phyloP scores from a whole-genome alignment of 2,113 vertebrate species.

The Tringa solitaria region DNA sequence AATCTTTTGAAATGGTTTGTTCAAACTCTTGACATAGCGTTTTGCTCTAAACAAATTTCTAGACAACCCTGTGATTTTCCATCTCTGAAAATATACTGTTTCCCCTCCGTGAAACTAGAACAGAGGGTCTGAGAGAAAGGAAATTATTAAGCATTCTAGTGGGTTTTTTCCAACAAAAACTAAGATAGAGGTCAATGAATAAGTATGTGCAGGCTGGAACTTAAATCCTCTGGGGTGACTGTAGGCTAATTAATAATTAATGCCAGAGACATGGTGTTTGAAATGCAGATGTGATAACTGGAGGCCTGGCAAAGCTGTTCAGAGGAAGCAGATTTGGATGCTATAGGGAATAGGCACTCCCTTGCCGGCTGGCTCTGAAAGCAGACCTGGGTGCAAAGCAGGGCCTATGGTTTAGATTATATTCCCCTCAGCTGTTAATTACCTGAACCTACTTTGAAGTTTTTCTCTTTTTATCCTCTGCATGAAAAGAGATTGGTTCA shows the following conservation, averaged over 20 bases:
- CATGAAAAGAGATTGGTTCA: constrained; percentile 83
- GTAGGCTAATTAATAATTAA: constrained; percentile 99
- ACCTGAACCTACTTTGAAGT: constrained; percentile 90
- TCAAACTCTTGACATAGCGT: constrained; percentile 56
- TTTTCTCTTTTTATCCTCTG: constrained; percentile 84
- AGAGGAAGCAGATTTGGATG: constrained; percentile 87
- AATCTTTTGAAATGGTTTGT: constrained; percentile 42
- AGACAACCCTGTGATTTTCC: constrained; percentile 55
- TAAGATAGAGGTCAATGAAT: constrained; percentile 89
- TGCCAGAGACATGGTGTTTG: constrained; percentile 97
- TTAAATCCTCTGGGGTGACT: constrained; percentile 95
- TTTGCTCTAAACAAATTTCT: constrained; percentile 72
- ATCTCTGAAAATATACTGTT: constrained; percentile 64
- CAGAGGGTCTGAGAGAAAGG: constrained; percentile 75
- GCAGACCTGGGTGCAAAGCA: constrained; percentile 85
- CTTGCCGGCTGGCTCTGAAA: constrained; percentile 82
- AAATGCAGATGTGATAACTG: constrained; percentile 99
- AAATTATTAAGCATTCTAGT: constrained; percentile 82
- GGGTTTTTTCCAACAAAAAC: constrained; percentile 76
- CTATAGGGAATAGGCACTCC: constrained; percentile 83
- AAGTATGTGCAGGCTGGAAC: constrained; percentile 88
- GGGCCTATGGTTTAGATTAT: constrained; percentile 86
- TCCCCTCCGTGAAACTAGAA: constrained; percentile 68
- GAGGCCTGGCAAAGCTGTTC: constrained; percentile 90
- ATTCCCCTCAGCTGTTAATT: constrained; percentile 92